Evolutionary conservation across 2,113 vertebrate genomes (phyloP).

Genomic region (Cynopterus brachyotis): DNA sequence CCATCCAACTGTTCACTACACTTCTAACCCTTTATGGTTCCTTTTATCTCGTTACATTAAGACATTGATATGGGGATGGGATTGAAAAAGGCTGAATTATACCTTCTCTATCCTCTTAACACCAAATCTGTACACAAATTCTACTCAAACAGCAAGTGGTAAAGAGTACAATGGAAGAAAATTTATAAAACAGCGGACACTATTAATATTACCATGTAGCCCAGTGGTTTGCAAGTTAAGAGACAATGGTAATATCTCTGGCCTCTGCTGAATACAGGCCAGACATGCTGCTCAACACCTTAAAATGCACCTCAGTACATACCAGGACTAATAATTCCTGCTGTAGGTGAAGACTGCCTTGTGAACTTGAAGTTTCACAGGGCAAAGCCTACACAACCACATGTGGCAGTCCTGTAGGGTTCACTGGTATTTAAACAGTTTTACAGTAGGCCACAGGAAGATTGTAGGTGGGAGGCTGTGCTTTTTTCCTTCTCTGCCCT

Average conservation of each 20-base stretch:
- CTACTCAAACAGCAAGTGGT: background rate
- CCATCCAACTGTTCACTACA: background rate
- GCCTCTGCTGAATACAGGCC: background rate
- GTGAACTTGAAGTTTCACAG: background rate
- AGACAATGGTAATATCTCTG: background rate
- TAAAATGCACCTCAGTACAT: background rate
- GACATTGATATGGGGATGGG: background rate
- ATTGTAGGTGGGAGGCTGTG: background rate
- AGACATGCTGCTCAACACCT: background rate
- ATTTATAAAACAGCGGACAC: background rate
- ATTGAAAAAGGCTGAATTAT: background rate
- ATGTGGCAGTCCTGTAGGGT: background rate
- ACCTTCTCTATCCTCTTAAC: background rate
- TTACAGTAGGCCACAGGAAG: background rate
- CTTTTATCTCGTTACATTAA: background rate
- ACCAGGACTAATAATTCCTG: background rate
- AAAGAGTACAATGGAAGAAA: background rate
- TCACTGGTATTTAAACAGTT: background rate
- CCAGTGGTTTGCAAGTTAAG: background rate
- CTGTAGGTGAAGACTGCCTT: background rate
- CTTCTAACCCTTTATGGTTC: background rate
- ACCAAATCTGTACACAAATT: background rate
- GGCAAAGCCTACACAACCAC: background rate
- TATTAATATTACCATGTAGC: background rate
- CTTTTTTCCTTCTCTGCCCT: background rate